Percentiles rank a stretch among this genome's conserved stretches.
phyloP scores from a whole-genome alignment of 2,113 vertebrate species.

The Hoplias malabaricus region DNA sequence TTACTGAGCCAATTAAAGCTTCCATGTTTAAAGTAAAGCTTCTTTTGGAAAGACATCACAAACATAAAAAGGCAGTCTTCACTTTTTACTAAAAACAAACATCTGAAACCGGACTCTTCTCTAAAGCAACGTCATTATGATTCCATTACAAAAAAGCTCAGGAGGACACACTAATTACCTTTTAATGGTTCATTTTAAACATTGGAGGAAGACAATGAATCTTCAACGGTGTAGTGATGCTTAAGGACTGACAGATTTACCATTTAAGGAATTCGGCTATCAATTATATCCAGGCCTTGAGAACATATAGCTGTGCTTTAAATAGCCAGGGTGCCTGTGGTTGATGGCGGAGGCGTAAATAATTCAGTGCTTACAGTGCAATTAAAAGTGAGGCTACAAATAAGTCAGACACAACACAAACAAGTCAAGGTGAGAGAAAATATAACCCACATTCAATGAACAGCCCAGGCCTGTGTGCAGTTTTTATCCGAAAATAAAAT shows the following conservation, averaged over 20 bases:
- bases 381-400: slow-evolving; percentile 12
- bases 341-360: slow-evolving; percentile 30
- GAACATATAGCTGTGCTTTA: slow-evolving; percentile 13
- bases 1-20: not conserved
- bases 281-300: slow-evolving; percentile 28
- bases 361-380: slow-evolving; percentile 26
- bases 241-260: slow-evolving; percentile 22
- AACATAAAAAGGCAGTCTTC: slow-evolving; percentile 1
- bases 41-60: not conserved
- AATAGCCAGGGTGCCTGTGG: slow-evolving; percentile 30
- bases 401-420: not conserved
- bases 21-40: not conserved
- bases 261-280: slow-evolving; percentile 29
- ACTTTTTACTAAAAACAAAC: slow-evolving; percentile 3
- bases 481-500: not conserved
- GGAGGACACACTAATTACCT: slow-evolving; percentile 38
- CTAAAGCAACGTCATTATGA: not conserved
- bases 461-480: not conserved
- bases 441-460: not conserved
- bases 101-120: not conserved
- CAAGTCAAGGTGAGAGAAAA: not conserved
- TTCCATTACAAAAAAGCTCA: slow-evolving; percentile 42
- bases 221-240: not conserved
- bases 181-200: slow-evolving; percentile 35
- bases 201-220: slow-evolving; percentile 19